phyloP scores from a whole-genome alignment of 2,797 vertebrate species.

The Podarcis lilfordi region DNA sequence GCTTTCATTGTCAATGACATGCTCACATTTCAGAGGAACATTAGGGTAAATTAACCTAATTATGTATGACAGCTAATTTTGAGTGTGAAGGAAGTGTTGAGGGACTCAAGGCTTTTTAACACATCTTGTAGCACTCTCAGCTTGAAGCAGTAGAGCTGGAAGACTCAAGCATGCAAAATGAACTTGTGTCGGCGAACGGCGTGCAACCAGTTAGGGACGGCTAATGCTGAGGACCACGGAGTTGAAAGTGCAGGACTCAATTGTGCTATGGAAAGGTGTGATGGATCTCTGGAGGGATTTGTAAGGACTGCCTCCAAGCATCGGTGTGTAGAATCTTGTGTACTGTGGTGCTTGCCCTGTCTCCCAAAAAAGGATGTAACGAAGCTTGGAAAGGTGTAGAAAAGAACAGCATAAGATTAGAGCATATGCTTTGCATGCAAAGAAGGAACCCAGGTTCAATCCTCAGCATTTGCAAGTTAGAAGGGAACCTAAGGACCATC shows the following conservation, averaged over 20 bases:
- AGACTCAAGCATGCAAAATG: slow-evolving; percentile 20
- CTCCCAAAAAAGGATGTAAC: not conserved
- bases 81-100: slow-evolving; percentile 65
- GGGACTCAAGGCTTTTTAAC: slow-evolving; percentile 57
- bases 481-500: too few relatives aligned
- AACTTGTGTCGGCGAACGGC: slow-evolving; percentile 2
- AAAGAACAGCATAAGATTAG: not conserved
- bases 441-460: too few relatives aligned
- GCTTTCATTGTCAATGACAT: slow-evolving; percentile 71
- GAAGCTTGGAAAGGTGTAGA: not conserved
- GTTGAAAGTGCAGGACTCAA: too few relatives aligned
- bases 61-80: slow-evolving; percentile 79
- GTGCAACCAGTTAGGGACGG: not conserved
- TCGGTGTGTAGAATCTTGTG: not conserved
- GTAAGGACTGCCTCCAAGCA: not conserved
- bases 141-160: not conserved
- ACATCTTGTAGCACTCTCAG: slow-evolving; percentile 9
- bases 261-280: not conserved
- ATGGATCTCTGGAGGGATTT: slow-evolving; percentile 20
- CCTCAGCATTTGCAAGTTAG: too few relatives aligned
- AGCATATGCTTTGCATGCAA: too few relatives aligned
- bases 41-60: slow-evolving; percentile 74
- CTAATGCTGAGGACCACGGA: not conserved
- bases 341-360: not conserved
- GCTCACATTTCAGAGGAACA: slow-evolving; percentile 60